These are phyloP conservation scores for Amazona vittata DNA, from an alignment of 2,113 vertebrate genomes.

Conservation along the genomic window DNA sequence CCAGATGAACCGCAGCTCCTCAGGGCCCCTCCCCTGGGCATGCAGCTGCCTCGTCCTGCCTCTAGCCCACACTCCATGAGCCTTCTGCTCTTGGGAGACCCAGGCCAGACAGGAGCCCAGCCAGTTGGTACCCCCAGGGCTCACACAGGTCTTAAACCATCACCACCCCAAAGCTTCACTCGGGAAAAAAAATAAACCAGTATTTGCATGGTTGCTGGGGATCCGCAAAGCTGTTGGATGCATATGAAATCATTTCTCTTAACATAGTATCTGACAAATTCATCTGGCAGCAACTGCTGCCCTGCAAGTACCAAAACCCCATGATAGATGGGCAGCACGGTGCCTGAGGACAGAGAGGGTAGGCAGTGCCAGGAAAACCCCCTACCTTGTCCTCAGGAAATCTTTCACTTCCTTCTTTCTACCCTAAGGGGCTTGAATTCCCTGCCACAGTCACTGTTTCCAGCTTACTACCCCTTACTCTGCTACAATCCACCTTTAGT, in stretches of 20 bases:
- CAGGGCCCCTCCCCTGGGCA: not conserved
- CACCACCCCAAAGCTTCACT: not conserved
- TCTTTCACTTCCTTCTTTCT: constrained; percentile 8
- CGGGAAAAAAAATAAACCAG: not conserved
- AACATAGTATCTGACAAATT: not conserved
- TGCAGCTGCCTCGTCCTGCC: not conserved
- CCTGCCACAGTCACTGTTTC: not conserved
- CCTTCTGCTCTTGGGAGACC: not conserved
- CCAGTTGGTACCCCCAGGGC: not conserved
- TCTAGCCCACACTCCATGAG: not conserved
- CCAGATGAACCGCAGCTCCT: not conserved
- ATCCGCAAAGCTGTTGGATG: not conserved
- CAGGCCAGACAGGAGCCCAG: not conserved
- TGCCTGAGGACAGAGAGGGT: not conserved
- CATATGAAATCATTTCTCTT: not conserved
- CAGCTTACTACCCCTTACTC: not conserved
- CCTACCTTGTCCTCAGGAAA: not conserved
- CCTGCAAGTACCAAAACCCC: not conserved
- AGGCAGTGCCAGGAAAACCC: not conserved
- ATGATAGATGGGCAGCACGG: accelerated
- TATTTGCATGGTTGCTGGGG: not conserved
- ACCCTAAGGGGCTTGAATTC: not conserved
- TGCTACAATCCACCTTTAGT: not conserved
- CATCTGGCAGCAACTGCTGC: not conserved
- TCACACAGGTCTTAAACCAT: not conserved